Conservation (phyloP, 2,888 invertebrate genomes). For the Microplitis manilae region DNA sequence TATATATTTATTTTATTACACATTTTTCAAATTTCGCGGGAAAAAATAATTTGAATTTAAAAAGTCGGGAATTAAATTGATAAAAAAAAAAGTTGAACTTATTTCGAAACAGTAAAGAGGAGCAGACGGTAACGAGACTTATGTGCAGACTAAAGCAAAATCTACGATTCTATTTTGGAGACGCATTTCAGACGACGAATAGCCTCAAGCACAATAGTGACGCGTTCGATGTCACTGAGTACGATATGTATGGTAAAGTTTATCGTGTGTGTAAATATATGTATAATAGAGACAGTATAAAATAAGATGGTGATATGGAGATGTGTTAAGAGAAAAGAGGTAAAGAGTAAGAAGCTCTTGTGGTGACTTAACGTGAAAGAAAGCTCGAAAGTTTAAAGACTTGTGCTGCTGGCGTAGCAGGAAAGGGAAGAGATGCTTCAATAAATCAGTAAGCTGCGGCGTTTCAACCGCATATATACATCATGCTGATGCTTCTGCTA, state of each 20-base stretch:
- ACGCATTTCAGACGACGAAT: constrained; percentile 54
- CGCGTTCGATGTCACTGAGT: constrained; percentile 54
- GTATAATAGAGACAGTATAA: background rate
- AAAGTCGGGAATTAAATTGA: too few relatives aligned
- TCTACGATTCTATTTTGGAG: constrained; percentile 50
- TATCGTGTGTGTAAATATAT: background rate
- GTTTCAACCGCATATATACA: constrained; percentile 53
- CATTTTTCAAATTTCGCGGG: too few relatives aligned
- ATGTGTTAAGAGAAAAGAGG: constrained; percentile 18
- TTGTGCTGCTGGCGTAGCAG: constrained; percentile 12
- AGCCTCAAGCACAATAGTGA: constrained; percentile 55
- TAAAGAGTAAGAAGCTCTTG: background rate
- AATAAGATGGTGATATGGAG: background rate
- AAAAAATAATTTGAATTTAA: too few relatives aligned
- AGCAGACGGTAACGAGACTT: constrained; percentile 28
- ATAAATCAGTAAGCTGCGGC: constrained; percentile 60
- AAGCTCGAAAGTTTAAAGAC: background rate
- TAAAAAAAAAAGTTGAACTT: too few relatives aligned
- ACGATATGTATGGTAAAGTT: constrained; percentile 12
- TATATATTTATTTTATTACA: background rate
- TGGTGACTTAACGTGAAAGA: constrained; percentile 23
- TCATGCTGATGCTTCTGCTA: constrained; percentile 46
- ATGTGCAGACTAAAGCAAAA: constrained; percentile 14
- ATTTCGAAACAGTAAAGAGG: background rate
- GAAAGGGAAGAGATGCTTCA: constrained; percentile 48